These are phyloP conservation scores for Acanthosoma haemorrhoidale DNA, from an alignment of 2,888 invertebrate genomes.

Conservation along the genomic window DNA sequence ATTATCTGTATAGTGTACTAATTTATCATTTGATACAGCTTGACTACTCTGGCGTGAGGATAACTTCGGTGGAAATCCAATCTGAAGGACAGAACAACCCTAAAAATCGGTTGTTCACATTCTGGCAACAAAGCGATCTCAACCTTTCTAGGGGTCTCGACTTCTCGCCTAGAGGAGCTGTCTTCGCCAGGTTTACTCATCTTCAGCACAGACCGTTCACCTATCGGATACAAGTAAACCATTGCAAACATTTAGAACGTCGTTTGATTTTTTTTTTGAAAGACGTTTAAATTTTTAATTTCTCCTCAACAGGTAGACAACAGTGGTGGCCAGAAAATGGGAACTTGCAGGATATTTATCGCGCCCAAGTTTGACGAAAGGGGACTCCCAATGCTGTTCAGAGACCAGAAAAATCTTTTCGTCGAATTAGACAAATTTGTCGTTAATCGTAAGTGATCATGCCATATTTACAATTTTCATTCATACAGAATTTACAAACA, in stretches of 20 bases:
- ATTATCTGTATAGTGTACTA: too few relatives aligned
- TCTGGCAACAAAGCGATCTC: slow-evolving; percentile 74
- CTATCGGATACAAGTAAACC: slow-evolving; percentile 52
- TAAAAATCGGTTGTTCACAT: slow-evolving; percentile 58
- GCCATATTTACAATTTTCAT: too few relatives aligned
- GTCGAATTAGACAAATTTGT: slow-evolving; percentile 69
- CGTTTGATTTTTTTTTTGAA: neutral
- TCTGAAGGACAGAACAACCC: slow-evolving; percentile 46
- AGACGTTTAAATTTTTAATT: neutral
- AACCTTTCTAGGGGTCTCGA: slow-evolving; percentile 75
- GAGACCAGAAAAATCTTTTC: slow-evolving; percentile 60
- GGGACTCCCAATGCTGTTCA: slow-evolving; percentile 56
- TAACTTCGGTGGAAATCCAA: slow-evolving; percentile 55
- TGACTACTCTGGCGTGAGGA: slow-evolving; percentile 58
- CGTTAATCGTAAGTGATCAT: slow-evolving; percentile 53
- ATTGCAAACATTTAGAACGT: neutral
- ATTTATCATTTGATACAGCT: slow-evolving; percentile 49
- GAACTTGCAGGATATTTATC: slow-evolving; percentile 65
- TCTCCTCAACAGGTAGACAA: slow-evolving; percentile 42
- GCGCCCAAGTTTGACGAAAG: slow-evolving; percentile 63
- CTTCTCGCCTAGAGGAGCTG: slow-evolving; percentile 69
- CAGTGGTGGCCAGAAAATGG: slow-evolving; percentile 45
- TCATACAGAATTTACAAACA: too few relatives aligned
- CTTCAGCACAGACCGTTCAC: slow-evolving; percentile 67
- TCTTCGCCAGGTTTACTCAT: slow-evolving; percentile 70